Percentiles rank a stretch among this genome's conserved stretches.
Evolutionary conservation across 2,888 invertebrate genomes (phyloP).

Genomic region (Euspilapteryx auroguttella): DNA sequence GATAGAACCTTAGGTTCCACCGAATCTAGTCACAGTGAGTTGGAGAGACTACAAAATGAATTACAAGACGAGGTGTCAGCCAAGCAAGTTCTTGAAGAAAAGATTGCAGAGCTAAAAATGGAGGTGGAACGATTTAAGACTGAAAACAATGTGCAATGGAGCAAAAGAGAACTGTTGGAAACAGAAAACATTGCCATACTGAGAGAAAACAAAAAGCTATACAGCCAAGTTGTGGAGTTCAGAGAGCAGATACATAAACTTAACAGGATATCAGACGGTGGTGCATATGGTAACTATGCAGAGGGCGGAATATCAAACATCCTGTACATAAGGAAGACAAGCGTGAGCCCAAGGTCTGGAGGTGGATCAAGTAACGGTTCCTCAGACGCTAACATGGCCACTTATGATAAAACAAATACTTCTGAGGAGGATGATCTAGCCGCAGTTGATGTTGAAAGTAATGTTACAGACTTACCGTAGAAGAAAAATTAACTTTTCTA

Average conservation of each 20-base stretch:
- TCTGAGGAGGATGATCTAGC: conserved; percentile 48
- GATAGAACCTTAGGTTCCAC: conserved; percentile 45
- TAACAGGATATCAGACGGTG: conserved; percentile 46
- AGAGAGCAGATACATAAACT: conserved; percentile 49
- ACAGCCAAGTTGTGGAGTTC: conserved; percentile 45
- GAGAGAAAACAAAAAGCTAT: conserved; percentile 85
- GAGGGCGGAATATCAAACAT: conserved; percentile 32
- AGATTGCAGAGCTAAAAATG: conserved; percentile 39
- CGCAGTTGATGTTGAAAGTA: conserved; percentile 40
- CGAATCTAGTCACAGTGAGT: conserved; percentile 49
- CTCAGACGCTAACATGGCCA: conserved; percentile 37
- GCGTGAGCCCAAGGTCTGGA: conserved; percentile 37
- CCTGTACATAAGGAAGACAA: conserved; percentile 37
- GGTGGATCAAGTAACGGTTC: conserved; percentile 45
- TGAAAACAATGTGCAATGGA: conserved; percentile 94
- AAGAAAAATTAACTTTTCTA: too few species aligned
- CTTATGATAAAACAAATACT: conserved; percentile 41
- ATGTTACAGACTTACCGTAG: too few species aligned
- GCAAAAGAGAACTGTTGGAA: conserved; percentile 85
- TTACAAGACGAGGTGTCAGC: conserved; percentile 47
- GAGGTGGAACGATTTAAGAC: conserved; percentile 85
- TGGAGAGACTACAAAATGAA: conserved; percentile 45
- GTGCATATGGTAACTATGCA: too few species aligned
- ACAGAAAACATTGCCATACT: conserved; percentile 87
- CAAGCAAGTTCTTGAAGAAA: conserved; percentile 47